Conservation (phyloP, 2,797 vertebrate species). For the Lacerta agilis region DNA sequence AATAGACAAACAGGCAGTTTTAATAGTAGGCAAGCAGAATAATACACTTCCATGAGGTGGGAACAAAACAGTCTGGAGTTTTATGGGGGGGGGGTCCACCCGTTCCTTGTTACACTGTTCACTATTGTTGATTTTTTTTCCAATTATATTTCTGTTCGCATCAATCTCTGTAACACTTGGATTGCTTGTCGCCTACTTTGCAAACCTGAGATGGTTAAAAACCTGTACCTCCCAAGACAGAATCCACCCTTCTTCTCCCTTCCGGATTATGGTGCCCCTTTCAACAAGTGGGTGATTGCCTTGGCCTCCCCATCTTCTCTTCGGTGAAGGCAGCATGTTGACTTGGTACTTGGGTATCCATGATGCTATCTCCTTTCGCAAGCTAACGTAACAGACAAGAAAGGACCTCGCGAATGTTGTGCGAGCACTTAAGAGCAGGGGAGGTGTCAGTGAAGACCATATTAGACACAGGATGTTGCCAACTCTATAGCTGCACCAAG, state of each 20-base stretch:
- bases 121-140: conserved; percentile 9
- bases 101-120: conserved; percentile 27
- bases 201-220: not conserved
- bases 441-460: not conserved
- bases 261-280: not conserved
- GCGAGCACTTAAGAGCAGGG: not conserved
- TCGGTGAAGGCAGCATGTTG: not conserved
- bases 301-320: not conserved
- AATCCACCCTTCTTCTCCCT: not conserved
- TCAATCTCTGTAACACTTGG: not conserved
- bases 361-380: not conserved
- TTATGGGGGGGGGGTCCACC: conserved; percentile 20
- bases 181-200: not conserved
- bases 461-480: not conserved
- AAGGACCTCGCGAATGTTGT: not conserved
- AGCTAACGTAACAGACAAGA: not conserved
- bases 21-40: conserved; percentile 37
- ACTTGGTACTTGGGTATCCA: not conserved
- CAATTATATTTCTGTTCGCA: not conserved
- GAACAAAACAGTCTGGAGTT: conserved; percentile 34
- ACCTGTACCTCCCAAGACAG: too few species aligned
- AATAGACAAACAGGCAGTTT: not conserved
- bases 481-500: too few species aligned
- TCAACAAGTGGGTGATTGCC: not conserved
- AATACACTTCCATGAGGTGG: conserved; percentile 7